phyloP scores from a whole-genome alignment of 53 echinoderm and acorn worm species.

The Echinometra lucunter region DNA sequence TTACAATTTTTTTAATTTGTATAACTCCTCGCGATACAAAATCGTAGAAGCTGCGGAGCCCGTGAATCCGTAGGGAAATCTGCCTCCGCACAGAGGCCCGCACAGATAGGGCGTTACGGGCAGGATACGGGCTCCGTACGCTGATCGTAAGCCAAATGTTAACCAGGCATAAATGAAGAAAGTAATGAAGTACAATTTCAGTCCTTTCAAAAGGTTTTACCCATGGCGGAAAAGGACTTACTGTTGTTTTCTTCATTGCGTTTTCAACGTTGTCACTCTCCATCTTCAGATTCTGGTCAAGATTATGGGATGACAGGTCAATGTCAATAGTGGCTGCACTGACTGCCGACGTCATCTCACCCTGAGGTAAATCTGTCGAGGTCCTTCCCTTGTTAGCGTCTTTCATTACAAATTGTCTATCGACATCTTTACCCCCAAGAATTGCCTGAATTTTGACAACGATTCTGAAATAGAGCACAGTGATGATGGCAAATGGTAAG shows the following conservation, averaged over 20 bases:
- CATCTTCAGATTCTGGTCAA: neutral
- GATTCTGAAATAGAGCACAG: conserved; percentile 61
- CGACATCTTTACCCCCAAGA: conserved; percentile 3
- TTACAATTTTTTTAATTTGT: no score
- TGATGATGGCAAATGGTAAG: conserved; percentile 40
- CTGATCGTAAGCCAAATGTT: no score
- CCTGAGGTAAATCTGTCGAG: neutral
- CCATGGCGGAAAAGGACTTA: neutral
- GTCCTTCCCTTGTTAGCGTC: neutral
- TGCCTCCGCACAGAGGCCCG: no score
- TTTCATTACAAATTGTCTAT: neutral
- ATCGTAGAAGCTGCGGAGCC: no score
- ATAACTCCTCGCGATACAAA: no score
- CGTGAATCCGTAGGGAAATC: no score
- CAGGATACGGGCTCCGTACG: no score
- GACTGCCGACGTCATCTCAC: neutral
- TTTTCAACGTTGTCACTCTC: neutral
- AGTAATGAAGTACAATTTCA: no score
- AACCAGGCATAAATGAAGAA: no score
- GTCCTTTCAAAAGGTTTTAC: no score
- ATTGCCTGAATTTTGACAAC: conserved; percentile 5
- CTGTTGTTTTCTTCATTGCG: neutral
- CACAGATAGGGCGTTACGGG: no score
- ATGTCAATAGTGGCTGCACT: neutral
- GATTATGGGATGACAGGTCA: neutral